phyloP scores from a whole-genome alignment of 1,140 invertebrate genomes.

The Ceratoteleas bidentatus region DNA sequence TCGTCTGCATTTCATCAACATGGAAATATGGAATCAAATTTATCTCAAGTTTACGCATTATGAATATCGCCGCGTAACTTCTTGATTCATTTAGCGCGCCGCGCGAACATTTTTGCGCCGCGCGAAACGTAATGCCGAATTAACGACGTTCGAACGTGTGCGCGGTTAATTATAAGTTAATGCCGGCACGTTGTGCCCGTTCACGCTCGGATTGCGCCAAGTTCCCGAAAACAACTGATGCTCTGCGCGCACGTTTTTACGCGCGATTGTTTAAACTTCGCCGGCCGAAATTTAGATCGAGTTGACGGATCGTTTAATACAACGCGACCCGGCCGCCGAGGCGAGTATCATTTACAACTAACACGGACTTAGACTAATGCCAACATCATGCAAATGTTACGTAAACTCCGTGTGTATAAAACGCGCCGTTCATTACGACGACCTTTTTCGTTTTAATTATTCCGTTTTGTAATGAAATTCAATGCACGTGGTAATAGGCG shows the following conservation, averaged over 20 bases:
- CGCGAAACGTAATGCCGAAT: background rate
- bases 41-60: background rate
- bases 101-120: no score
- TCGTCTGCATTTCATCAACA: slow-evolving; percentile 2
- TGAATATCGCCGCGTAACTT: background rate
- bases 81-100: background rate
- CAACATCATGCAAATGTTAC: slow-evolving; percentile 6
- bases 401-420: background rate
- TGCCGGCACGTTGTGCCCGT: background rate
- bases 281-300: background rate
- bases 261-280: slow-evolving; percentile 2
- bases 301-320: slow-evolving; percentile 6
- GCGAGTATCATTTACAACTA: slow-evolving; percentile 9
- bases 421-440: background rate
- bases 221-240: background rate
- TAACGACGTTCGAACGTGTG: background rate
- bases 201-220: background rate
- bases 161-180: background rate
- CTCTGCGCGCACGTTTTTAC: background rate
- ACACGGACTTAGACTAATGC: slow-evolving; percentile 5
- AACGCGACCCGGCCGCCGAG: background rate
- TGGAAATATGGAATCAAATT: slow-evolving; percentile 4
- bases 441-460: no score
- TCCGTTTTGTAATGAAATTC: no score
- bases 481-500: no score